Percentiles rank a stretch among this genome's conserved stretches.
Conservation (phyloP, 1,140 invertebrate genomes). For the Wiebesia pumilae region DNA sequence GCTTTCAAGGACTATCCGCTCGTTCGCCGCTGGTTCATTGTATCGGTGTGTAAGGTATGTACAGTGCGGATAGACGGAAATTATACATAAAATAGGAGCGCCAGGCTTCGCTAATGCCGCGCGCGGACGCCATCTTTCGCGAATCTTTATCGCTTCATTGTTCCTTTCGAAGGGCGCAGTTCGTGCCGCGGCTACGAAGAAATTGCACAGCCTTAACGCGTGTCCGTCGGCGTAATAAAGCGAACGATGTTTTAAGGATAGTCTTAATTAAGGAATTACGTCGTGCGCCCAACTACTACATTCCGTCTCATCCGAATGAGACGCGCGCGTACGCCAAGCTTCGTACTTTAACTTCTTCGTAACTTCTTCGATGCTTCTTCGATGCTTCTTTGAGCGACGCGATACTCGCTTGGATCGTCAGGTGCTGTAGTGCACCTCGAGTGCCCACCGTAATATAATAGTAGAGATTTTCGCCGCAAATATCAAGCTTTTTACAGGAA, state of each 20-base stretch:
- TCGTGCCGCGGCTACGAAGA: background rate
- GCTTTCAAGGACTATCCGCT: slow-evolving; percentile 14
- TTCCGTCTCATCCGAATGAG: background rate
- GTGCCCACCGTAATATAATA: no score
- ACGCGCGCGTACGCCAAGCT: background rate
- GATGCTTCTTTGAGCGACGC: no score
- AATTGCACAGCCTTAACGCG: background rate
- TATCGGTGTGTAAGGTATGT: background rate
- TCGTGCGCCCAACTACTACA: background rate
- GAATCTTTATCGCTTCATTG: slow-evolving; percentile 50
- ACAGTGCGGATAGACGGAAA: background rate
- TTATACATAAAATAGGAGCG: slow-evolving; percentile 36
- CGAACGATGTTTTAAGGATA: background rate
- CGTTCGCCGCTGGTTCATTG: background rate
- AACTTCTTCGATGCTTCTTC: no score
- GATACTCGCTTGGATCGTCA: no score
- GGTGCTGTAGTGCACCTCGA: no score
- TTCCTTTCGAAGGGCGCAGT: slow-evolving; percentile 5
- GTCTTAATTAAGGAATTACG: slow-evolving; percentile 40
- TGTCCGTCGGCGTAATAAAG: background rate
- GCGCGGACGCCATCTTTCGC: slow-evolving; percentile 36
- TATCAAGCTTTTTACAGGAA: no score
- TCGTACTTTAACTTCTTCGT: no score
- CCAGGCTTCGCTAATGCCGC: background rate
- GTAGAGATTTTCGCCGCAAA: no score